phyloP scores from a whole-genome alignment of 2,797 vertebrate species.

The Euthynnus affinis region DNA sequence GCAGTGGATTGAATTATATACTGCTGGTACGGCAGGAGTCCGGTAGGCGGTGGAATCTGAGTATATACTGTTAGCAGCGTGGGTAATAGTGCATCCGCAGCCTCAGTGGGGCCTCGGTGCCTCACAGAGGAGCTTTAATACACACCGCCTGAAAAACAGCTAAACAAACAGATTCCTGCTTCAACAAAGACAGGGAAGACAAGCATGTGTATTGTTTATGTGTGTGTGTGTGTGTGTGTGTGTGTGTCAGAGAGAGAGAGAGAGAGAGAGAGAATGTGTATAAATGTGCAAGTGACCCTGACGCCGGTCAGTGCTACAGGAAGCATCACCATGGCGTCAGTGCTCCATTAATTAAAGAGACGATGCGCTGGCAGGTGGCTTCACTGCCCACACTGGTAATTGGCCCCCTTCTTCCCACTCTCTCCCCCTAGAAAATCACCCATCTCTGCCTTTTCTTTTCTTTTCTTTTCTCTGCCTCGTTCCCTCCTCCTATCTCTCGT shows the following conservation, averaged over 20 bases:
- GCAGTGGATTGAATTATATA: slow-evolving; percentile 68
- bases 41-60: slow-evolving; percentile 61
- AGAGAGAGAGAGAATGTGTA: slow-evolving; percentile 23
- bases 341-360: slow-evolving; percentile 98
- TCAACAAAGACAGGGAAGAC: slow-evolving; percentile 88
- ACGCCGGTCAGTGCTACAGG: slow-evolving; percentile 88
- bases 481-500: slow-evolving; percentile 83
- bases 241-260: slow-evolving; percentile 70
- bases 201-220: slow-evolving; percentile 65
- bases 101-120: slow-evolving; percentile 70
- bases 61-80: slow-evolving; percentile 48
- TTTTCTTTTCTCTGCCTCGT: slow-evolving; percentile 85
- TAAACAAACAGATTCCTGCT: slow-evolving; percentile 94
- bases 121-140: slow-evolving; percentile 77
- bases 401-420: slow-evolving; percentile 93
- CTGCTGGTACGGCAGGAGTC: slow-evolving; percentile 59
- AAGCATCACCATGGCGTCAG: slow-evolving; percentile 81
- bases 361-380: slow-evolving; percentile 96
- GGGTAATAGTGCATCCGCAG: slow-evolving; percentile 64
- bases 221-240: slow-evolving; percentile 24
- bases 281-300: slow-evolving; percentile 87
- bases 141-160: slow-evolving; percentile 80
- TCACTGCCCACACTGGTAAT: slow-evolving; percentile 94
- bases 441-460: slow-evolving; percentile 88
- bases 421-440: slow-evolving; percentile 80